Evolutionary conservation across 2,888 invertebrate species (phyloP).

Genomic region (Drosophila suboccidentalis): DNA sequence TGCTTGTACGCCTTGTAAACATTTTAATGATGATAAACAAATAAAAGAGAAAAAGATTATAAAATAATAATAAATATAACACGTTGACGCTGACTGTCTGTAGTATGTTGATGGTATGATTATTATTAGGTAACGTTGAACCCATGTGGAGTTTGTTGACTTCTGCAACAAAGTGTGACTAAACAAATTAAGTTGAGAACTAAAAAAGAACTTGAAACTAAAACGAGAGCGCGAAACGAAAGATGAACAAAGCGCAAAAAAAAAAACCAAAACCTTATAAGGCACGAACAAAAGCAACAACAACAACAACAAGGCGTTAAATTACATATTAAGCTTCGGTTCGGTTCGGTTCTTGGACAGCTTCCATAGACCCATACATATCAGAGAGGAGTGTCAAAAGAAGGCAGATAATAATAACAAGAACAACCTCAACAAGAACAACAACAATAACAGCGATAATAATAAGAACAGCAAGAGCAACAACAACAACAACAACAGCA

Average conservation of each 20-base stretch:
- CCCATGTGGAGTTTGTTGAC: conserved; percentile 78
- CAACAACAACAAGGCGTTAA: conserved; percentile 63
- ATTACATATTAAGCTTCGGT: conserved; percentile 67
- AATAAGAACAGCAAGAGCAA: conserved; percentile 32
- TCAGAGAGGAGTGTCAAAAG: conserved; percentile 58
- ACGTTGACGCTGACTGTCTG: conserved; percentile 14
- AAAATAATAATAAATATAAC: conserved; percentile 24
- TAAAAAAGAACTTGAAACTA: conserved; percentile 42
- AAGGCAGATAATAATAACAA: conserved; percentile 49
- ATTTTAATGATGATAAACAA: conserved; percentile 64
- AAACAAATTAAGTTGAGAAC: conserved; percentile 75
- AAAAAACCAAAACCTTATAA: conserved; percentile 44
- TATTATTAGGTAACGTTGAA: conserved; percentile 63
- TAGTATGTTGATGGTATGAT: conserved; percentile 36
- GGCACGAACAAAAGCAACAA: conserved; percentile 42
- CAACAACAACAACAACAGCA: conserved; percentile 2
- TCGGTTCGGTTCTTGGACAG: conserved; percentile 18
- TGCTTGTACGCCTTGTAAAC: conserved; percentile 52
- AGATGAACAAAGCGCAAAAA: conserved; percentile 14
- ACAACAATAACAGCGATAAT: conserved; percentile 30
- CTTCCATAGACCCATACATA: conserved; percentile 16
- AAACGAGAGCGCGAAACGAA: conserved; percentile 50
- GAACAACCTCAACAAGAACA: conserved; percentile 20
- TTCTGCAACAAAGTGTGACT: conserved; percentile 80
- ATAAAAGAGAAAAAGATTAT: conserved; percentile 28